Percentiles rank a stretch among this genome's conserved stretches.
Conservation (phyloP, 2,113 vertebrate species). For the Montifringilla adamsi region DNA sequence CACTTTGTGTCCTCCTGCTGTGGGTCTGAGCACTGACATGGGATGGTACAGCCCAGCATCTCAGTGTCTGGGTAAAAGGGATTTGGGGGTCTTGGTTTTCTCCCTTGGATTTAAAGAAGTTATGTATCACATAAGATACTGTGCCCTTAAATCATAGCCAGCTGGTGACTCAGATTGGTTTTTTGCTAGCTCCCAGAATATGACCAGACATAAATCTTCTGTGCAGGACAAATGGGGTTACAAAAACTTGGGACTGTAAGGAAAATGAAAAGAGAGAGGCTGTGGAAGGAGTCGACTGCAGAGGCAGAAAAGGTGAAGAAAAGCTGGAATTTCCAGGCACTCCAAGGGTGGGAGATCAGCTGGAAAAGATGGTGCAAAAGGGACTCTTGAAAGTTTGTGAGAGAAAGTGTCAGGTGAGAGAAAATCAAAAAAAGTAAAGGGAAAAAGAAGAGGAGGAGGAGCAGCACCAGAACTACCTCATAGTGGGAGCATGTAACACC, state of each 20-base stretch:
- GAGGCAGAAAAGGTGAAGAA: background rate
- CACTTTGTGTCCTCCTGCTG: accelerated
- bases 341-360: background rate
- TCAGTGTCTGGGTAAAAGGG: background rate
- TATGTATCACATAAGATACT: background rate
- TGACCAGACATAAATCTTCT: background rate
- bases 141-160: background rate
- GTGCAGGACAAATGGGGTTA: background rate
- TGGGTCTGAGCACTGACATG: accelerated
- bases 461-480: background rate
- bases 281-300: background rate
- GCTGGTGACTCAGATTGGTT: background rate
- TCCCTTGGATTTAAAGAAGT: background rate
- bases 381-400: background rate
- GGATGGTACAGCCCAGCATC: background rate
- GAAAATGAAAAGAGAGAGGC: background rate
- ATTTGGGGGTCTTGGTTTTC: background rate
- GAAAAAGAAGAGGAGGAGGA: background rate
- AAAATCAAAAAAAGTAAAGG: background rate
- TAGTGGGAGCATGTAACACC: conserved; percentile 2
- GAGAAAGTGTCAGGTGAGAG: background rate
- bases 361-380: background rate
- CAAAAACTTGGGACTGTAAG: background rate
- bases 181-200: background rate
- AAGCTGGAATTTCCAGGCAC: background rate